phyloP scores from a whole-genome alignment of 2,113 vertebrate genomes.

The Calyptomena viridis region DNA sequence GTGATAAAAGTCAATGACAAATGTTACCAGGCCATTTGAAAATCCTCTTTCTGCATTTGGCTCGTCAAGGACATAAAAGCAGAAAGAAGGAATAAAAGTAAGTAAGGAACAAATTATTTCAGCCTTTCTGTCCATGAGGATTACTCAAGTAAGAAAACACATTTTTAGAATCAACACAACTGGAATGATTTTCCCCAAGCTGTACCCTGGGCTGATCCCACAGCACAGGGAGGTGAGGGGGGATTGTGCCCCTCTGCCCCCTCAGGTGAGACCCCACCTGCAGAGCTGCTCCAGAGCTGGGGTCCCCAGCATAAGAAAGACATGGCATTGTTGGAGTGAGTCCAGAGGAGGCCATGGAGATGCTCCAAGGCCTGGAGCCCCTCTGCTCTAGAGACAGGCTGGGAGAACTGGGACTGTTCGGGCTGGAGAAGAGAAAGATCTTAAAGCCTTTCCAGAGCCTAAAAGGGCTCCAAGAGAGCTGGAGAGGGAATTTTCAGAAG shows the following conservation, averaged over 20 bases:
- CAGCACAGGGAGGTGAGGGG: too few species aligned
- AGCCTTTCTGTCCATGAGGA: background rate
- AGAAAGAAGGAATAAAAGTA: background rate
- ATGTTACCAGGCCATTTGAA: background rate
- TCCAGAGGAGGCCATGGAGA: background rate
- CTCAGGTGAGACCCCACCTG: background rate
- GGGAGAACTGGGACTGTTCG: background rate
- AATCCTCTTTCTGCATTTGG: background rate
- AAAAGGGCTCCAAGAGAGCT: background rate
- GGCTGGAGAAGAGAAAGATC: background rate
- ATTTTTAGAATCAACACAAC: background rate
- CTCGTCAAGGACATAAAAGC: background rate
- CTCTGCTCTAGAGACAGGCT: background rate
- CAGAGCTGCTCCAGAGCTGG: background rate
- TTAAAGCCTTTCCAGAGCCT: background rate
- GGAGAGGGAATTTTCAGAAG: background rate
- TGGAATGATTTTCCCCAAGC: background rate
- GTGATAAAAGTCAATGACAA: background rate
- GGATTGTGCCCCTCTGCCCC: background rate
- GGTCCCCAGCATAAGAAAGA: background rate
- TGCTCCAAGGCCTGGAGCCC: background rate
- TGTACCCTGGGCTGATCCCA: background rate
- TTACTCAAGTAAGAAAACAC: background rate
- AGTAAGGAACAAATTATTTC: background rate
- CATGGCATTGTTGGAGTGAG: background rate